Evolutionary conservation across 2,797 vertebrate species (phyloP), one percentile per base, ranked within the genome.

Genomic region (Okamejei kenojei): DNA sequence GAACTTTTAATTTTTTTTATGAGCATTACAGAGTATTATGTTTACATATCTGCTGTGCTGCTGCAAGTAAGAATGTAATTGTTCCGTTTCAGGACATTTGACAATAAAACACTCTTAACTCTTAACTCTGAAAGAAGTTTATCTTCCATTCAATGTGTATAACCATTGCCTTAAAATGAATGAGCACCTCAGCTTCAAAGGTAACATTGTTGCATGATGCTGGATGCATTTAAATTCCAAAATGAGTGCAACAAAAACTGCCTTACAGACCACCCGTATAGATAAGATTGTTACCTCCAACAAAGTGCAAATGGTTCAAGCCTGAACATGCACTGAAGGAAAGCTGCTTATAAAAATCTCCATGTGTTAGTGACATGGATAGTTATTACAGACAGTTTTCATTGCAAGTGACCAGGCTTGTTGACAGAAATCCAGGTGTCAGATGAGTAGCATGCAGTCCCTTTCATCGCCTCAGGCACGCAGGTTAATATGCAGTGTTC

Each of bases 281-380:
- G 68, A 92, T 29, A 45, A 71, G 15, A 11, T 29, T 19, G 13
- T 17, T 65, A 65, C 8, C 61, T 68, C 8, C 1, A 88, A 84
- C 61, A 88, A 88, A 15, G 58, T 63, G 84, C 32, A 19, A 63
- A 88, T 65, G 17, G n/a, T 73, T 92, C 90, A 92, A 73, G 71
- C 38, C 45, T 73, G 71, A 92, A 58, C 90, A 23, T 58, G 90
- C 88, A 74, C 38, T 92, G 71, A 54, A 92, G 90, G 84, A 68
- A 88, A 88, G 29, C 90, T 76, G 38, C 58, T 76, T 76, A 54
- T 74, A 92, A 92, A 73, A 35, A 58, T 38, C 71, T 29, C 38
- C 71, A 29, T 26, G 29, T 29, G 11, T 92, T 71, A 92, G 10
- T 74, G 71, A 23, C 38, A 8, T 26, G 54, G 71, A 17, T 74